phyloP scores from a whole-genome alignment of 2,113 vertebrate genomes.

The Sakesphorus luctuosus region DNA sequence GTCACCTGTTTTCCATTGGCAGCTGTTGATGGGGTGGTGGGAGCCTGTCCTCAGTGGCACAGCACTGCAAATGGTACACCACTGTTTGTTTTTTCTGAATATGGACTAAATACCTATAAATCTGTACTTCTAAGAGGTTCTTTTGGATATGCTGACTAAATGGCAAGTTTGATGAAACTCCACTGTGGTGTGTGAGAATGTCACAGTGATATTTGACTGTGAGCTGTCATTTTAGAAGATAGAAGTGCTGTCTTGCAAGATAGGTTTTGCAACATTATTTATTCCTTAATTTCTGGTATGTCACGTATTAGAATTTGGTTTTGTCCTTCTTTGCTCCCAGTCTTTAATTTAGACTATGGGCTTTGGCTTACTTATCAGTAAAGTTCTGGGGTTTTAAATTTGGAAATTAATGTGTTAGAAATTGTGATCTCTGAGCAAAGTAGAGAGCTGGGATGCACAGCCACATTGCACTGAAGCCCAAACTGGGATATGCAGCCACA shows the following conservation, averaged over 20 bases:
- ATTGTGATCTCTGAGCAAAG: background rate
- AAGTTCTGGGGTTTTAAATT: background rate
- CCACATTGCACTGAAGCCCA: background rate
- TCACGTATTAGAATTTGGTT: background rate
- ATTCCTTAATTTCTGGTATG: background rate
- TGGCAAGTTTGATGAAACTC: background rate
- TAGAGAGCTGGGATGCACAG: background rate
- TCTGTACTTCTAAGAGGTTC: background rate
- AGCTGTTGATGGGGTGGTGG: background rate
- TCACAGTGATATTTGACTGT: background rate
- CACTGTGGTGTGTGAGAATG: background rate
- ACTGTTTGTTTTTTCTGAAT: background rate
- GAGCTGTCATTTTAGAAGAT: background rate
- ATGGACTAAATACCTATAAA: background rate
- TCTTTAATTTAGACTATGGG: background rate
- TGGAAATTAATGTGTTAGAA: background rate
- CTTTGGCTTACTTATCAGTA: background rate
- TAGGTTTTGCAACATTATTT: background rate
- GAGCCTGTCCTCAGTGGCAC: background rate
- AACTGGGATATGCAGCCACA: background rate
- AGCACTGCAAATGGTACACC: background rate
- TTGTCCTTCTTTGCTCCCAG: background rate
- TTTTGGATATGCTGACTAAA: background rate
- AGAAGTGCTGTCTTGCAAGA: background rate
- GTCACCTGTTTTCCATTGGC: accelerated